Conservation (phyloP, 2,797 vertebrate genomes). For the Rhabdomys pumilio region DNA sequence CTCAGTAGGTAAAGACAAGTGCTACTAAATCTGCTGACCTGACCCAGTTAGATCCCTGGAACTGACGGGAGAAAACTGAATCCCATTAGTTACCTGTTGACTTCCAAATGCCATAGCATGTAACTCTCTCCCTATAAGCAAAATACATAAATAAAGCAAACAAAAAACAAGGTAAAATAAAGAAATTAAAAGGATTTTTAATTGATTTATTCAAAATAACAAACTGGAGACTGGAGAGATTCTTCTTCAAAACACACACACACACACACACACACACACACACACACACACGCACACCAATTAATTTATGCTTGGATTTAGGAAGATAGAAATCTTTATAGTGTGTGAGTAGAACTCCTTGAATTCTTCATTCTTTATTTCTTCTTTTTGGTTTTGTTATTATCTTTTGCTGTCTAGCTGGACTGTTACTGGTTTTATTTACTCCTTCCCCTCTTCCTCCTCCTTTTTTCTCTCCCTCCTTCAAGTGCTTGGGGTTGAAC, state of each 20-base stretch:
- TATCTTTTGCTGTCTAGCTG: not conserved
- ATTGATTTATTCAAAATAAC: constrained; percentile 41
- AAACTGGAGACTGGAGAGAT: not conserved
- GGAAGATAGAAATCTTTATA: constrained; percentile 39
- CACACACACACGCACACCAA: not conserved
- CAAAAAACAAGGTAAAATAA: not conserved
- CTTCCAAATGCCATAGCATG: not conserved
- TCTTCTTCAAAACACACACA: not conserved
- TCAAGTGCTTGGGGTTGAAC: not conserved
- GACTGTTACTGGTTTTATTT: not conserved
- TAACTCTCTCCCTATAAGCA: not conserved
- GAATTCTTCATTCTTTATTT: not conserved
- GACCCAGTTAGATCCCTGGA: not conserved
- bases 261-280: not conserved
- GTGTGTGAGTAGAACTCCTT: not conserved
- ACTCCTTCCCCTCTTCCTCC: not conserved
- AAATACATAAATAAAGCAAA: not conserved
- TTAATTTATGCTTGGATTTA: not conserved
- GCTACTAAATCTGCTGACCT: no score
- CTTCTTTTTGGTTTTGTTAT: not conserved
- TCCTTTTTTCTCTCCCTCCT: not conserved
- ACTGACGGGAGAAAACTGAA: not conserved
- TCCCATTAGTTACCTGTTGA: not conserved
- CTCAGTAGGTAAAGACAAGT: not conserved
- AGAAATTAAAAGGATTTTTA: not conserved